Evolutionary conservation across 2,113 vertebrate genomes (phyloP).

Genomic region (Apteryx mantelli): DNA sequence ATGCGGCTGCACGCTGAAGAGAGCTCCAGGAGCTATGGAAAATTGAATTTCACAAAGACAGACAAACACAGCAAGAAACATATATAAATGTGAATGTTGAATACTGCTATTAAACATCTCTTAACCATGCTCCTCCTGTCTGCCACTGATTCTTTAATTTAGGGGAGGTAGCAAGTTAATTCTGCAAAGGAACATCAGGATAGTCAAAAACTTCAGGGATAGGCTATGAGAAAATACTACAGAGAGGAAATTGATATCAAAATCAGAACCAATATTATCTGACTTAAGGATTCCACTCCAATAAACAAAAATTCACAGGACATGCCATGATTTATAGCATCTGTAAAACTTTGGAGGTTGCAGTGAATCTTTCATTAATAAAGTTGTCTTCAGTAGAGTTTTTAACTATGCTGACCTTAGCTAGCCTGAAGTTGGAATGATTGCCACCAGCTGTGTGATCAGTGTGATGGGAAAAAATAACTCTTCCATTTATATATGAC

Average conservation of each 20-base stretch:
- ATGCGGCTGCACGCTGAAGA: background rate
- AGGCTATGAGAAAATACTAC: background rate
- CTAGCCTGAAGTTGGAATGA: background rate
- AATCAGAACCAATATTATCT: background rate
- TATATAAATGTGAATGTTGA: background rate
- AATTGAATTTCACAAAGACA: background rate
- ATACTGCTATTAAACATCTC: background rate
- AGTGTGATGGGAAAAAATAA: background rate
- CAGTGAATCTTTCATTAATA: background rate
- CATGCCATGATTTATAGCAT: background rate
- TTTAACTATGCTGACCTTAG: background rate
- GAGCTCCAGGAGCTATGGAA: background rate
- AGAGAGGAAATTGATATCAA: background rate
- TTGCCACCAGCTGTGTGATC: constrained; percentile 9
- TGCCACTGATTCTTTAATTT: background rate
- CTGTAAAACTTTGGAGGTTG: background rate
- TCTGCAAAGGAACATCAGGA: background rate
- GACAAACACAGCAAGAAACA: background rate
- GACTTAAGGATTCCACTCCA: background rate
- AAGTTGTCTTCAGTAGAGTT: background rate
- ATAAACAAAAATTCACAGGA: background rate
- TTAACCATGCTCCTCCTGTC: background rate
- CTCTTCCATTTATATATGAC: background rate
- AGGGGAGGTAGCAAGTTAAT: background rate
- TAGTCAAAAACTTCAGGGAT: background rate